A percentile compares a stretch with the other conserved stretches of the same genome.
These are phyloP conservation scores for Macrophya alboannulata DNA, from an alignment of 2,888 invertebrate genomes.

Conservation along the genomic window DNA sequence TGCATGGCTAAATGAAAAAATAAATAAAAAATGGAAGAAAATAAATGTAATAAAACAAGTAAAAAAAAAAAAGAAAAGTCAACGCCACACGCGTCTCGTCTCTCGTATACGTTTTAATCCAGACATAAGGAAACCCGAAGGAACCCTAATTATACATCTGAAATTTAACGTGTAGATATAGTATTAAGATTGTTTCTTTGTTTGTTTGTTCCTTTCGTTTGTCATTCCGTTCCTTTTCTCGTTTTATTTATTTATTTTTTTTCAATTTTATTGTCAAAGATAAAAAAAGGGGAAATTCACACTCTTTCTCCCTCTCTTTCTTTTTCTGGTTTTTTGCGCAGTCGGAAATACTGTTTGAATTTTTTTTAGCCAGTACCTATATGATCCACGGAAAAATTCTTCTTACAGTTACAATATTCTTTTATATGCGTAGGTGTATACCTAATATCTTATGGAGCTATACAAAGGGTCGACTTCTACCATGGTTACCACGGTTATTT, in stretches of 20 bases:
- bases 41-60: neutral
- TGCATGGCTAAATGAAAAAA: neutral
- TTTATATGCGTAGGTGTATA: neutral
- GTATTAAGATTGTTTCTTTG: neutral
- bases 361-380: too few relatives aligned
- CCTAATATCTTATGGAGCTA: neutral
- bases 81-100: constrained; percentile 15
- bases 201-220: neutral
- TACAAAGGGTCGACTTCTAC: constrained; percentile 14
- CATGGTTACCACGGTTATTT: constrained; percentile 27
- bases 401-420: neutral
- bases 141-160: constrained; percentile 6
- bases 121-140: constrained; percentile 14
- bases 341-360: neutral
- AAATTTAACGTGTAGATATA: neutral
- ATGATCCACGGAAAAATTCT: neutral
- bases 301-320: neutral
- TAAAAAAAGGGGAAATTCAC: neutral
- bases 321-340: neutral
- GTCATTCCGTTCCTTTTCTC: neutral
- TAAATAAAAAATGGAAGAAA: neutral
- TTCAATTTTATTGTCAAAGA: neutral
- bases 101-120: constrained; percentile 16
- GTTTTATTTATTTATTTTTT: neutral
- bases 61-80: neutral